These are phyloP conservation scores for Amblyteles armatorius DNA, from an alignment of 2,888 invertebrate genomes.

Conservation along the genomic window DNA sequence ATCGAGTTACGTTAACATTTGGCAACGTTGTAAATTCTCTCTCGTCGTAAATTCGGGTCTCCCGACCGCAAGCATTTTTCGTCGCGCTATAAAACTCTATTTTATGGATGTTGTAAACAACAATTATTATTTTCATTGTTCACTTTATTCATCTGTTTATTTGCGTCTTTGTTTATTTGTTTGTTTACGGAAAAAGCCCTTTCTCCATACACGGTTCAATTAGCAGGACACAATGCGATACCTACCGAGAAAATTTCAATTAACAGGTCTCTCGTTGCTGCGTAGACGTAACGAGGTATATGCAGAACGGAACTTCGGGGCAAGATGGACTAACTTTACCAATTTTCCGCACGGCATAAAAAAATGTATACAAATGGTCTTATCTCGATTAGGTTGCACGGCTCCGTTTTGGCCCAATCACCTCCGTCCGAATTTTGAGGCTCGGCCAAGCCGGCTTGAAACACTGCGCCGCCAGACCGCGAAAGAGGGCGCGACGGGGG, in stretches of 20 bases:
- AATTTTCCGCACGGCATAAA: neutral
- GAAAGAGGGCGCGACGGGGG: slow-evolving; percentile 28
- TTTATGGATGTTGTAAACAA: no score
- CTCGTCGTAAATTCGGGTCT: no score
- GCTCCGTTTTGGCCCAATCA: neutral
- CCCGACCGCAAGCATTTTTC: no score
- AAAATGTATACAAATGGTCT: neutral
- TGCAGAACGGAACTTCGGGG: neutral
- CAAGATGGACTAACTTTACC: neutral
- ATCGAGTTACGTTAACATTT: no score
- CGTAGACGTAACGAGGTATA: neutral
- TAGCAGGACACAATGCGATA: neutral
- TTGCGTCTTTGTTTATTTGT: no score
- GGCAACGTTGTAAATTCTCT: no score
- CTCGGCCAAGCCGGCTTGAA: slow-evolving; percentile 30
- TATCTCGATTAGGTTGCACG: neutral
- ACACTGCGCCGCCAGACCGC: slow-evolving; percentile 10
- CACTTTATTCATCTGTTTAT: no score
- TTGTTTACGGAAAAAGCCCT: no score
- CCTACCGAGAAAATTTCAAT: neutral
- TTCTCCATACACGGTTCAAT: neutral
- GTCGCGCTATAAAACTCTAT: no score
- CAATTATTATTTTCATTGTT: no score
- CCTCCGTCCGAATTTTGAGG: neutral
- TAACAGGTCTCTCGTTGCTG: neutral